Conservation (phyloP, 1,140 invertebrate genomes). For the Bilobella aurantiaca region DNA sequence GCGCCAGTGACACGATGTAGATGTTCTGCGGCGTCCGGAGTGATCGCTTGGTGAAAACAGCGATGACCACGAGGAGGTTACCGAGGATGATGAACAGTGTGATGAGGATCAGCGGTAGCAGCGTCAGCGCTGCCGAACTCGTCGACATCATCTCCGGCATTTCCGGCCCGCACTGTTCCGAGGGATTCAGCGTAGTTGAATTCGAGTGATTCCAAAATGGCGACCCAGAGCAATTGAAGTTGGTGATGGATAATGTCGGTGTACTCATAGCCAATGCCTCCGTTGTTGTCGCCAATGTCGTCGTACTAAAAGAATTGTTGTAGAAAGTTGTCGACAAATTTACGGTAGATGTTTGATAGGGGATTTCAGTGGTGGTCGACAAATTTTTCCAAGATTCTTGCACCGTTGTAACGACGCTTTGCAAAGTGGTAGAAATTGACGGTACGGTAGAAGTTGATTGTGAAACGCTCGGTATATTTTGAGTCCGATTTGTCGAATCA, state of each 20-base stretch:
- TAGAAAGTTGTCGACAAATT: neutral
- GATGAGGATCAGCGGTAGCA: slow-evolving; percentile 15
- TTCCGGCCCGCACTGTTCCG: neutral
- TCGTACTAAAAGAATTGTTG: neutral
- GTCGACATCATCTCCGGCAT: neutral
- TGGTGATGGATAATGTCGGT: too few species aligned
- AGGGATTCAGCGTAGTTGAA: too few species aligned
- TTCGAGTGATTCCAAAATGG: too few species aligned
- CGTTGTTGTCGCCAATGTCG: neutral
- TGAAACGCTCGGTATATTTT: too few species aligned
- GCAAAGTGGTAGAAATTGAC: too few species aligned
- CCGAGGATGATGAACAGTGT: slow-evolving; percentile 14
- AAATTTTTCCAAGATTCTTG: too few species aligned
- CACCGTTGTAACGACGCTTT: too few species aligned
- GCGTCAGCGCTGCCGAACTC: neutral
- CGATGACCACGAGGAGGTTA: slow-evolving; percentile 20
- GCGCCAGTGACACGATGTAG: slow-evolving; percentile 15
- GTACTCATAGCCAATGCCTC: neutral
- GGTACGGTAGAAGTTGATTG: too few species aligned
- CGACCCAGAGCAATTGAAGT: too few species aligned
- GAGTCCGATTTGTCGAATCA: too few species aligned
- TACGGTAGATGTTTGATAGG: too few species aligned
- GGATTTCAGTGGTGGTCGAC: neutral
- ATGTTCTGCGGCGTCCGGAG: slow-evolving; percentile 21
- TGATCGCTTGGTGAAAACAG: slow-evolving; percentile 7